phyloP scores from a whole-genome alignment of 2,113 vertebrate genomes.

The Enhydra lutris region DNA sequence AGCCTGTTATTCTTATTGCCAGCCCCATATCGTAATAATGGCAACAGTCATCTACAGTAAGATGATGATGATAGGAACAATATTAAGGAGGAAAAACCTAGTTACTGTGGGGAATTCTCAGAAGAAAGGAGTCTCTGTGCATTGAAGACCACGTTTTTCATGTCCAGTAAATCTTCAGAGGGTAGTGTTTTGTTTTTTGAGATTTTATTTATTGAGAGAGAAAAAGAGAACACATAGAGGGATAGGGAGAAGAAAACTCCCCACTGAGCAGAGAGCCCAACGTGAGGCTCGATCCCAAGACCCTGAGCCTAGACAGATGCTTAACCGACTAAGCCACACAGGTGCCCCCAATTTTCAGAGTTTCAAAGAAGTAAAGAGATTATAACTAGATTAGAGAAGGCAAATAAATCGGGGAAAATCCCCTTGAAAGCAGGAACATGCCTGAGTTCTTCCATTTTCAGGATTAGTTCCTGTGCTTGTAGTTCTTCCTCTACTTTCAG shows the following conservation, averaged over 20 bases:
- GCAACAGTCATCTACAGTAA: background rate
- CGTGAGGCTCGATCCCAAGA: background rate
- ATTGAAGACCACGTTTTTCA: background rate
- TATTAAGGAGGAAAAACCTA: background rate
- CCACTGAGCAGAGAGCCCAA: background rate
- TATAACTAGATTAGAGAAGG: background rate
- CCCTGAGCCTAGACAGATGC: background rate
- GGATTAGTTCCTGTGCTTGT: background rate
- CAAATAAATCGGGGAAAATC: background rate
- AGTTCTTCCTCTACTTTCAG: background rate
- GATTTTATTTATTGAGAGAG: background rate
- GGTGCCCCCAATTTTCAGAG: background rate
- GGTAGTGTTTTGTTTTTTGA: background rate
- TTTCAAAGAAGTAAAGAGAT: background rate
- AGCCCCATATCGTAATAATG: background rate
- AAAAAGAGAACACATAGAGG: background rate
- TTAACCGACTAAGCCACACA: background rate
- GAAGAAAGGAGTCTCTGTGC: background rate
- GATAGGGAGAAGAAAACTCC: background rate
- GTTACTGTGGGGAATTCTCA: background rate
- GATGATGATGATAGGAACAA: rapidly evolving
- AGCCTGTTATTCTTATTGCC: background rate
- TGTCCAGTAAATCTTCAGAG: background rate
- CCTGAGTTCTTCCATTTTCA: background rate
- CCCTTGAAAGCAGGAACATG: background rate